These are phyloP conservation scores for Tineola bisselliella DNA, from an alignment of 2,888 invertebrate species.

Conservation along the genomic window DNA sequence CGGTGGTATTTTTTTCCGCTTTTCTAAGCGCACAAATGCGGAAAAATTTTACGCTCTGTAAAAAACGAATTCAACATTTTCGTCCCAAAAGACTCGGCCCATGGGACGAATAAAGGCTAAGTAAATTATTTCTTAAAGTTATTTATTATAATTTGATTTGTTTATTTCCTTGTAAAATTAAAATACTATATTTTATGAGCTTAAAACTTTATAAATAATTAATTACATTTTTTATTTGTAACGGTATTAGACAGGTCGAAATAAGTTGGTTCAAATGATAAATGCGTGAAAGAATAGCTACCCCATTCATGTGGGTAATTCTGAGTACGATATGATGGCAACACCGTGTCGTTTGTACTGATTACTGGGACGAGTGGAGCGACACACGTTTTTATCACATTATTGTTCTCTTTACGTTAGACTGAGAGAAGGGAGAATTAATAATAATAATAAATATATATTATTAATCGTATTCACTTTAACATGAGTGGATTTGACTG, in stretches of 20 bases:
- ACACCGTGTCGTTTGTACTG: conserved; percentile 10
- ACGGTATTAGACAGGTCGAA: not conserved
- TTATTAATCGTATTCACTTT: no score
- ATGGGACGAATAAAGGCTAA: conserved; percentile 10
- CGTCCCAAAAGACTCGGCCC: not conserved
- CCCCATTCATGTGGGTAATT: conserved; percentile 10
- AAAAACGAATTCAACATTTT: not conserved
- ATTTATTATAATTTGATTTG: not conserved
- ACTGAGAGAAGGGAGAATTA: not conserved
- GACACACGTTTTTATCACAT: conserved; percentile 8
- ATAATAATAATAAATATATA: not conserved
- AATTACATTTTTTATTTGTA: no score
- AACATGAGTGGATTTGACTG: no score
- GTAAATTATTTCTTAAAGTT: not conserved
- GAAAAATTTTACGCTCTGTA: not conserved
- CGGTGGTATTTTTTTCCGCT: not conserved
- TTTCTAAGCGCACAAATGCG: conserved; percentile 3
- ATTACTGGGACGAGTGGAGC: conserved; percentile 1
- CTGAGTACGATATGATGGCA: conserved; percentile 7
- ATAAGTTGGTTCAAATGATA: not conserved
- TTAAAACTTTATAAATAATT: no score
- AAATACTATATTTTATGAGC: no score
- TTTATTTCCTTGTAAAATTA: no score
- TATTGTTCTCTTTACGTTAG: not conserved
- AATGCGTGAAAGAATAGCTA: not conserved